Evolutionary conservation across 1,140 invertebrate species (phyloP), one percentile per base, ranked within the genome.

Genomic region (Psix sp.): DNA sequence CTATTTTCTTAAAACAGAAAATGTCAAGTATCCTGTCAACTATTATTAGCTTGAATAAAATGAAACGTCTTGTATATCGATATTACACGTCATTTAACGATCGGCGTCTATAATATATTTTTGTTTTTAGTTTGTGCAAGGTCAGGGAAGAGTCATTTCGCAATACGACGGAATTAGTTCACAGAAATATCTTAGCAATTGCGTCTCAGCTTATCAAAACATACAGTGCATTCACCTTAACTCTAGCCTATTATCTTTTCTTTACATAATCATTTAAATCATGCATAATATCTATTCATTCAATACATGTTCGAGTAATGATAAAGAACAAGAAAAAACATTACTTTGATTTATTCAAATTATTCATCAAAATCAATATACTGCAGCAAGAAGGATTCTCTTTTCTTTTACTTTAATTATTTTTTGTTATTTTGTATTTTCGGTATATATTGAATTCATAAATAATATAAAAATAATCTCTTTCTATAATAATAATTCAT

Each of bases 191-290:
- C n/a, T 1, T 10, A 4, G 6, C 16, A 42, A 17, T 29, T 24
- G 1, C 11, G 40, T 5, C 20, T 43, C 9, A 2, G 17, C 16
- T 39, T 46, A 59, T 59, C 42, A 46, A 38, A 59, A 59, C 15
- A 2, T 31, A 17, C 20, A 14, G 54, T 59, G 14, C 54, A 26
- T 59, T 59, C 10, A 59, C 54, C 54, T 56, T 39, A 18, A 20
- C 33, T 6, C 21, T 40, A 10, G 21, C 18, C 14, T 9, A 18
- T 5, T 39, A 35, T 26, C 24, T 43, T 15, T 11, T 59, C 29
- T 17, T 59, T 56, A 45, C 11, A 10, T 35, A 56, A 56, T n/a
- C 39, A 5, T 3, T 18, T 56, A 43, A 39, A 13, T 59, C 42
- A 59, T 38, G 15, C 10, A 38, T n/a, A 7, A 6, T 24, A 1